Base-by-base conservation (phyloP, 2,797 vertebrate species). In the Enteromius mattozi region DNA sequence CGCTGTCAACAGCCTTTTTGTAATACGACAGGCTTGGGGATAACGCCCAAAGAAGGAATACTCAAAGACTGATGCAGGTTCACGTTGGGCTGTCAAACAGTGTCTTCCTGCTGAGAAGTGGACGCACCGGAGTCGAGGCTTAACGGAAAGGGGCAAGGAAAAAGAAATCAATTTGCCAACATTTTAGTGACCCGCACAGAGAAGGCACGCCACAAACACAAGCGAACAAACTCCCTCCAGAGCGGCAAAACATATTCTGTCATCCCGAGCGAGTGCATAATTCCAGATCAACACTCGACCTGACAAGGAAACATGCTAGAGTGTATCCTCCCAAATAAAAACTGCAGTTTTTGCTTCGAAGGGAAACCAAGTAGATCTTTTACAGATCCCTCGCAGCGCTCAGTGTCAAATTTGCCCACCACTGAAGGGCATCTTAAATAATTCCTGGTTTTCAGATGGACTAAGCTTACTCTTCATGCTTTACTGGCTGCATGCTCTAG, bases 11-110 rank as follows among this genome's bases (percentile, higher is more conserved):
- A 86, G 70, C 68, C 65, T 84, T 82, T 68, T 37, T 86, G 83
- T 80, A 63, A 69, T 69, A 78, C 77, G 87, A 88, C 88, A 87
- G 88, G 88, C 87, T 88, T 90, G 90, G 74, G 83, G 80, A 89
- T 89, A 87, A 89, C 84, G 54, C 72, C 83, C 74, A 47, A 59
- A 82, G 71, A 85, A 86, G 71, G 81, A 82, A 63, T 83, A 7
- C 7, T 7, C 8, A 7, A 79, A 86, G 78, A 80, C 86, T 83
- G 82, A 84, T 85, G 84, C 56, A 35, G 76, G 74, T 87, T 88
- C 88, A 78, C 83, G 86, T 81, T 65, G 45, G 56, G 51, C 82
- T 82, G 85, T 87, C 84, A 88, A 85, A 87, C 75, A 75, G 71
- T 59, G 30, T 76, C 78, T 87, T 87, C 81, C 68, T 35, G 76